Percentiles rank a stretch among this genome's conserved stretches.
These are phyloP conservation scores for Physella acuta DNA, from an alignment of 1,140 invertebrate genomes.

Conservation along the genomic window DNA sequence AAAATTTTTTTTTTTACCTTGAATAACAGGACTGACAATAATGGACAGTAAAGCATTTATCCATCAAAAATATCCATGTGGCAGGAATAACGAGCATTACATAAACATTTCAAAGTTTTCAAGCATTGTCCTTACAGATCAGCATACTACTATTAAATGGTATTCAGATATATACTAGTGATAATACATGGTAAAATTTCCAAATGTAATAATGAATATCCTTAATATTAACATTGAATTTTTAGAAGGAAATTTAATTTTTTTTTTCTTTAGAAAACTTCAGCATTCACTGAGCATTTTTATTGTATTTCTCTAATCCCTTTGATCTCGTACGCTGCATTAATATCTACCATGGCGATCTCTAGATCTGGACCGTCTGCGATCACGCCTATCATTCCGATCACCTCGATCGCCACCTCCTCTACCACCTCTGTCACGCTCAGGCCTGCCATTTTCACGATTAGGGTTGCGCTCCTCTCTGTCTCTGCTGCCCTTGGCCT, in stretches of 20 bases:
- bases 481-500: background rate
- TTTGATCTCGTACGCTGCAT: background rate
- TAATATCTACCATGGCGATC: conserved; percentile 16
- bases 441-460: background rate
- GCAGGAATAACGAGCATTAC: too few relatives aligned
- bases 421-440: background rate
- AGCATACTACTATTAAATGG: too few relatives aligned
- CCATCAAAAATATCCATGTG: too few relatives aligned
- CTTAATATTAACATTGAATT: background rate
- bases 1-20: too few relatives aligned
- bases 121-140: too few relatives aligned
- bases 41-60: too few relatives aligned
- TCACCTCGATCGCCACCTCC: background rate
- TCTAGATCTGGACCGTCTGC: background rate
- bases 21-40: too few relatives aligned
- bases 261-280: background rate
- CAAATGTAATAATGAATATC: background rate
- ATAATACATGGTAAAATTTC: background rate
- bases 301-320: background rate
- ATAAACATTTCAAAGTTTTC: too few relatives aligned
- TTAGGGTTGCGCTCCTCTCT: background rate
- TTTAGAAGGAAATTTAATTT: background rate
- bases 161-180: background rate
- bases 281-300: background rate
- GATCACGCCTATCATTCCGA: background rate